Base-by-base conservation (phyloP, 2,888 invertebrate species). In the Scrobipalpa atriplicella region DNA sequence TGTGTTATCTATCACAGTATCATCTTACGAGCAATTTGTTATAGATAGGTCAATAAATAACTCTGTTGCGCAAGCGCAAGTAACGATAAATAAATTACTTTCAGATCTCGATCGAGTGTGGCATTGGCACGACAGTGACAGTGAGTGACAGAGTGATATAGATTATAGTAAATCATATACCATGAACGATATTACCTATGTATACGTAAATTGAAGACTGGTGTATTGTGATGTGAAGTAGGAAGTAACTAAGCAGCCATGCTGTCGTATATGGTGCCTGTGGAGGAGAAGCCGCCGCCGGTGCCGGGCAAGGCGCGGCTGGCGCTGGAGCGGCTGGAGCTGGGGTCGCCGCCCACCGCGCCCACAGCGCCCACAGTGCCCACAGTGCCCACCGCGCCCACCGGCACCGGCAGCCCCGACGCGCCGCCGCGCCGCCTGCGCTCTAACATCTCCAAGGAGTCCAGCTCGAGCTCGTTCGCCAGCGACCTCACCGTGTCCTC, bases 261-360 rank as follows among this genome's bases (percentile, higher is more conserved):
- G 96, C 92, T 96, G 92, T 96, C 96, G 74, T 96, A 96, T 84
- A 96, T 96, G 95, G 93, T 96, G 76, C 96, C 96, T 64, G 94
- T 95, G 79, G 96, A 96, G 80, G 96, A 96, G 83, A 96, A 96
- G 85, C 95, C 96, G 66, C 95, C 96, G 66, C 94, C 94, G 73
- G 94, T 77, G 84, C 94, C 86, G 73, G 93, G 82, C 64, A 93
- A 94, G 76, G 92, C 92, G 18, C 87, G 93, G 69, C 79, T 94
- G 82, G 92, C 93, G 54, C 79, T 93, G 69, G 93, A 93, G 70
- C 63, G 93, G 69, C 79, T 94, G 82, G 92, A 93, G 54, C 79
- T 93, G 69, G 93, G 70, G n/a, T 5, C 16, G 81, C 87, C 89
- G 67, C 63, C 38, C 29, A n/a, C 19, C 52, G 52, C 52, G n/a